Conservation (phyloP, 2,797 vertebrate species). For the Oreochromis grahami region DNA sequence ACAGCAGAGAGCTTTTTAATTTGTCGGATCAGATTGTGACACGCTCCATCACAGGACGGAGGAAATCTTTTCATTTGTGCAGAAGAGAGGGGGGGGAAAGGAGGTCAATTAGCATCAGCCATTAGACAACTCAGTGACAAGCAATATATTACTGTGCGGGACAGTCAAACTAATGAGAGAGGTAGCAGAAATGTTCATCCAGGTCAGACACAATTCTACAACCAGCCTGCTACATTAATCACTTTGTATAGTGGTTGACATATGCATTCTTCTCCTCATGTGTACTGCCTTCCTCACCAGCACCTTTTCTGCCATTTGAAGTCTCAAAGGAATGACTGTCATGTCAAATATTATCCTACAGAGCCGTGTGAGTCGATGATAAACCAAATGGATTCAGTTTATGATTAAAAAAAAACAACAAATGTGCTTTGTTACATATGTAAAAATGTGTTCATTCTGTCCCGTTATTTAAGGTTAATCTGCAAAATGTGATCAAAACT, state of each 20-base stretch:
- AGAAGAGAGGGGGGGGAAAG: slow-evolving; percentile 74
- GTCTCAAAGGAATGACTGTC: slow-evolving; percentile 48
- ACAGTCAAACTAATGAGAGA: slow-evolving; percentile 81
- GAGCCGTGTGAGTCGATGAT: background rate
- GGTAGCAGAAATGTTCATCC: slow-evolving; percentile 61
- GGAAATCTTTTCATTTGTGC: slow-evolving; percentile 81
- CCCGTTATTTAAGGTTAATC: background rate
- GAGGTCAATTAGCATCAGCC: slow-evolving; percentile 84
- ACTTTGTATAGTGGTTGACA: slow-evolving; percentile 51
- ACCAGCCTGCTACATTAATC: slow-evolving; percentile 58
- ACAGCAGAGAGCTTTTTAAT: slow-evolving; percentile 83
- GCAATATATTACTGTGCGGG: slow-evolving; percentile 73
- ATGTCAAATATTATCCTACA: slow-evolving; percentile 31
- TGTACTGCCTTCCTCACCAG: background rate
- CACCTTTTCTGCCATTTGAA: slow-evolving; percentile 30
- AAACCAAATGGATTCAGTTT: background rate
- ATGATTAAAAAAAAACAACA: background rate
- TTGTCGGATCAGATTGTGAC: slow-evolving; percentile 83
- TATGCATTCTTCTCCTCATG: slow-evolving; percentile 30
- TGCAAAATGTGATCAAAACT: background rate
- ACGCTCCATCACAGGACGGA: slow-evolving; percentile 75
- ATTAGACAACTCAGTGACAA: slow-evolving; percentile 81
- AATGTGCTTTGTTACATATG: background rate
- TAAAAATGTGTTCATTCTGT: background rate
- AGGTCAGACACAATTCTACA: slow-evolving; percentile 64